These are phyloP conservation scores for Drosophila tropicalis DNA, from an alignment of 1,140 invertebrate species.

Conservation along the genomic window DNA sequence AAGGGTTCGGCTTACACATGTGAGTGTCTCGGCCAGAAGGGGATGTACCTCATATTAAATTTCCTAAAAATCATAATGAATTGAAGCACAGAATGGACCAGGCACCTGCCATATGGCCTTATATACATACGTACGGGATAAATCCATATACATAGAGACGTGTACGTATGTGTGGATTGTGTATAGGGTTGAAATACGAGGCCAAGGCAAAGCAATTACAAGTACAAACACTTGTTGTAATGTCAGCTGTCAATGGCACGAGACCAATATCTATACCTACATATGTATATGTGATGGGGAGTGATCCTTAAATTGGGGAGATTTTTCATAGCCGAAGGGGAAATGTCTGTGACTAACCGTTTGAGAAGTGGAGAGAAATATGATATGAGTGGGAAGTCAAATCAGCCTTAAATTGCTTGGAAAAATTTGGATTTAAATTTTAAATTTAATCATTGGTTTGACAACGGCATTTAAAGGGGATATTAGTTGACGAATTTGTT, in stretches of 20 bases:
- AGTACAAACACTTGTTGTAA: conserved; percentile 63
- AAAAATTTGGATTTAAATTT: conserved; percentile 5
- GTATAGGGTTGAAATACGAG: conserved; percentile 49
- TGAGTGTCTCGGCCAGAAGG: conserved; percentile 19
- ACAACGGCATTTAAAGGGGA: too few relatives aligned
- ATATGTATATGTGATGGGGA: background rate
- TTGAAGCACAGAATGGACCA: conserved; percentile 26
- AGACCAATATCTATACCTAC: conserved; percentile 22
- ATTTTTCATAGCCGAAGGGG: conserved; percentile 26
- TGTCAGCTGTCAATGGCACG: conserved; percentile 60
- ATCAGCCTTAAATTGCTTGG: conserved; percentile 14
- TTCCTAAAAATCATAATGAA: conserved; percentile 55
- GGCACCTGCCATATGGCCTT: conserved; percentile 20
- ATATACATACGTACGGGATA: conserved; percentile 11
- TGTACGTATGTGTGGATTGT: conserved; percentile 6
- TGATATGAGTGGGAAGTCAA: conserved; percentile 16
- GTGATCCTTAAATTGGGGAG: conserved; percentile 29
- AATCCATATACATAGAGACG: background rate
- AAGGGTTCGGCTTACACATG: conserved; percentile 19
- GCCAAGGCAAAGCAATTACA: conserved; percentile 49
- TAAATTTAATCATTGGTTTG: background rate
- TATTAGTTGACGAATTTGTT: too few relatives aligned
- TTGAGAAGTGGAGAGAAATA: background rate
- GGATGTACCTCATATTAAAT: conserved; percentile 44
- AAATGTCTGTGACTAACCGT: background rate